A percentile compares a stretch with the other conserved stretches of the same genome.
These are phyloP conservation scores for Radopholus similis DNA, from an alignment of 1,140 invertebrate genomes.

Conservation along the genomic window DNA sequence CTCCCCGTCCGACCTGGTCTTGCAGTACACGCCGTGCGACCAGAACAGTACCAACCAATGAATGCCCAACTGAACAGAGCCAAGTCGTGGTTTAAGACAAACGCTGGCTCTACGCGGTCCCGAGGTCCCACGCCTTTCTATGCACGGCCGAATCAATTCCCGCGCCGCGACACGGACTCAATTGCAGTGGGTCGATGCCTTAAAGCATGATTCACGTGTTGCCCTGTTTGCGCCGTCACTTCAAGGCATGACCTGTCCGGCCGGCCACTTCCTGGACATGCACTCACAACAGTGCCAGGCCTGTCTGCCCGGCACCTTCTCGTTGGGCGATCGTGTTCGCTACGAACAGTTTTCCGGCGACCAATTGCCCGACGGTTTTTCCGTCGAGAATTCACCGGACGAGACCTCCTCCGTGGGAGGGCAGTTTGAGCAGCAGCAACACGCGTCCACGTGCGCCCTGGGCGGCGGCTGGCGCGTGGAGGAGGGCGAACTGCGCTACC, in stretches of 20 bases:
- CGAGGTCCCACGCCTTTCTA: constrained; percentile 30
- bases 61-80: not conserved
- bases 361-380: constrained; percentile 42
- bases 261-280: constrained; percentile 53
- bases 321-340: constrained; percentile 52
- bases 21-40: constrained; percentile 55
- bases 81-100: constrained; percentile 15
- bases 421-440: not conserved
- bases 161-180: constrained; percentile 41
- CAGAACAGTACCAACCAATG: constrained; percentile 16
- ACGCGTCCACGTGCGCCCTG: constrained; percentile 6
- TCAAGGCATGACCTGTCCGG: constrained; percentile 51
- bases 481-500: constrained; percentile 50
- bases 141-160: constrained; percentile 47
- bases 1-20: constrained; percentile 34
- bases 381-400: constrained; percentile 32
- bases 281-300: constrained; percentile 47
- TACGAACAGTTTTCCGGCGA: constrained; percentile 50
- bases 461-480: constrained; percentile 54
- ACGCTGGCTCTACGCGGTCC: constrained; percentile 51
- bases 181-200: constrained; percentile 43
- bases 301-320: constrained; percentile 50
- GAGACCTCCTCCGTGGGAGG: constrained; percentile 2
- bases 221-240: not conserved
- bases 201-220: constrained; percentile 8